Percentiles rank a stretch among this genome's conserved stretches.
phyloP scores from a whole-genome alignment of 2,113 vertebrate species.

The Podocnemis expansa region DNA sequence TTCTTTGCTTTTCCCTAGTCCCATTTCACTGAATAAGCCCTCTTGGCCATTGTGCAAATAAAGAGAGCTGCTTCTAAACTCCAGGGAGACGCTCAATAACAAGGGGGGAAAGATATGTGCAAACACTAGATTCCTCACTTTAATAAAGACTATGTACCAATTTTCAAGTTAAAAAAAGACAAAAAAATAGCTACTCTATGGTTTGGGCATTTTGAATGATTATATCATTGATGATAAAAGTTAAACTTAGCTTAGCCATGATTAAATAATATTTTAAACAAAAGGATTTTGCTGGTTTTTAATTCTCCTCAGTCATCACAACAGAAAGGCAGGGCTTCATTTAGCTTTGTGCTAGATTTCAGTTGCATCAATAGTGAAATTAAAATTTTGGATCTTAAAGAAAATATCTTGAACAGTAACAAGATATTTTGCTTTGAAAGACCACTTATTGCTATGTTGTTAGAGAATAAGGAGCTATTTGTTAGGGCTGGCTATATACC shows the following conservation, averaged over 20 bases:
- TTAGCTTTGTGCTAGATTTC: not conserved
- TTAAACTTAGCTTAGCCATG: not conserved
- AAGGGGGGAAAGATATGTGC: conserved; percentile 7
- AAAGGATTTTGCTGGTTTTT: not conserved
- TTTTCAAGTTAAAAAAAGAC: not conserved
- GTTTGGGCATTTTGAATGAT: not conserved
- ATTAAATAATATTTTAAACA: not conserved
- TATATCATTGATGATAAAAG: not conserved
- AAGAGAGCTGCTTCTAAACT: conserved; percentile 15
- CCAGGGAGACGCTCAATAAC: conserved; percentile 18
- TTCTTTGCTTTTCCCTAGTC: not conserved
- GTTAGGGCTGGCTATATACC: not conserved
- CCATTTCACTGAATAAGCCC: not conserved
- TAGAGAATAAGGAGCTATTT: not conserved
- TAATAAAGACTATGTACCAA: not conserved
- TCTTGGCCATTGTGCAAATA: conserved; percentile 13
- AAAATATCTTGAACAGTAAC: not conserved
- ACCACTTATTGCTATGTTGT: fast-evolving
- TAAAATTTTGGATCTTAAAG: not conserved
- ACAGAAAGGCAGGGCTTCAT: not conserved
- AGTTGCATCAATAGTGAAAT: not conserved
- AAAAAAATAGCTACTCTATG: not conserved
- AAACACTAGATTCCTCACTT: not conserved
- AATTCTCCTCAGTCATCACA: not conserved
- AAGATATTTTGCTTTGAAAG: not conserved